These are phyloP conservation scores for Syngnathus typhle DNA, from an alignment of 2,113 vertebrate species.

Conservation along the genomic window DNA sequence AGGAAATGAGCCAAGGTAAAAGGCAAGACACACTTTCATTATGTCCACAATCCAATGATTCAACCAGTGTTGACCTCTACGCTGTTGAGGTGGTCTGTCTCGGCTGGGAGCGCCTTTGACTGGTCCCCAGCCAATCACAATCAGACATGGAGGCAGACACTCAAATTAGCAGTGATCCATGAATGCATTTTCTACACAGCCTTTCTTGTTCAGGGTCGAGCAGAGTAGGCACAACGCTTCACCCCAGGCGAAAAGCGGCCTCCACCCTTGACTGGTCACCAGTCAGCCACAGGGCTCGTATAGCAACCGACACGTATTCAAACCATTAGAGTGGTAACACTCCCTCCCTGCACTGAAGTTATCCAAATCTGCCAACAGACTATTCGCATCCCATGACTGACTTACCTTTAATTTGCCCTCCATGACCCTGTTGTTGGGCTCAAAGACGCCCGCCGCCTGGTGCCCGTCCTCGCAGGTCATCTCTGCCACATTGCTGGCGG, in stretches of 20 bases:
- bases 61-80: too few relatives aligned
- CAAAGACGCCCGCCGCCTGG: constrained; percentile 75
- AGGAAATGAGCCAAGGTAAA: background rate
- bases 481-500: constrained; percentile 64
- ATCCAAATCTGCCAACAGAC: too few relatives aligned
- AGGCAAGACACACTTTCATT: constrained; percentile 3
- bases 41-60: background rate
- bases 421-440: constrained; percentile 79
- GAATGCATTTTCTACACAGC: background rate
- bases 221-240: background rate
- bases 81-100: background rate
- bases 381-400: background rate
- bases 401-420: constrained; percentile 81
- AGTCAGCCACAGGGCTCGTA: background rate
- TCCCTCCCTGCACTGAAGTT: too few relatives aligned
- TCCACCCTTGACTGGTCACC: background rate
- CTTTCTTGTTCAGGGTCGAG: background rate
- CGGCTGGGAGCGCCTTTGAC: background rate
- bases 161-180: background rate
- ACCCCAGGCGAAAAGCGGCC: background rate
- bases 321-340: too few relatives aligned
- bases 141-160: background rate
- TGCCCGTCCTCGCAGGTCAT: constrained; percentile 68
- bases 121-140: background rate
- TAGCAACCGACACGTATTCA: background rate